phyloP scores from a whole-genome alignment of 53 echinoderm and acorn worm species.

The Glandiceps talaboti region DNA sequence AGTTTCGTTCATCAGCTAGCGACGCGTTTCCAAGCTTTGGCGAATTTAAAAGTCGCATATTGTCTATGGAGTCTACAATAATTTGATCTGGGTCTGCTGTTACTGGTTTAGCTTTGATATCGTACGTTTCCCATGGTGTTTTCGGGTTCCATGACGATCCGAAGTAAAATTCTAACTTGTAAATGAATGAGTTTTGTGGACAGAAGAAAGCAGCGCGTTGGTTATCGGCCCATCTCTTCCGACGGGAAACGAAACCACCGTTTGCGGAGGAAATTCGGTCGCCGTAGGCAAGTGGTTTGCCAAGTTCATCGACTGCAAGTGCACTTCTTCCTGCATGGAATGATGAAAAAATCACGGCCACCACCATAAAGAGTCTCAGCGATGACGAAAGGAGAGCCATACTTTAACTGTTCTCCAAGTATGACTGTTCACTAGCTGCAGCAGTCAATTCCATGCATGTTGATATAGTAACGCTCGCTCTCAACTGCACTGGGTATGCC shows the following conservation, averaged over 20 bases:
- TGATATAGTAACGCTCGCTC: too few species aligned
- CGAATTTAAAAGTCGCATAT: not conserved
- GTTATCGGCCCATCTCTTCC: slow-evolving; percentile 61
- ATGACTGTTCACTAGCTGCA: too few species aligned
- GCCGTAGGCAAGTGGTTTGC: too few species aligned
- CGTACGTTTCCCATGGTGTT: not conserved
- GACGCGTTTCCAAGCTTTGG: not conserved
- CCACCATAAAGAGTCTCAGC: too few species aligned
- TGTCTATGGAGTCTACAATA: slow-evolving; percentile 1
- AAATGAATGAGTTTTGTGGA: slow-evolving; percentile 75
- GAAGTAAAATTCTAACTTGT: slow-evolving; percentile 57
- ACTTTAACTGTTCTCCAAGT: too few species aligned
- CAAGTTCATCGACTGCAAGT: too few species aligned
- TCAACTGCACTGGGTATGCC: too few species aligned
- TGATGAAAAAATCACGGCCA: too few species aligned
- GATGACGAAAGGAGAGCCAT: too few species aligned
- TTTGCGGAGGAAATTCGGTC: not conserved
- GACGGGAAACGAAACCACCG: not conserved
- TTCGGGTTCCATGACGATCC: not conserved
- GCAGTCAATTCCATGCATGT: too few species aligned
- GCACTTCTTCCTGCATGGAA: too few species aligned
- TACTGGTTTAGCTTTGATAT: not conserved
- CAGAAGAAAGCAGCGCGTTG: slow-evolving; percentile 89
- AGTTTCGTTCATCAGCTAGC: not conserved
- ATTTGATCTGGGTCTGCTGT: not conserved